Conservation (phyloP, 2,113 vertebrate species). For the Callipepla squamata region DNA sequence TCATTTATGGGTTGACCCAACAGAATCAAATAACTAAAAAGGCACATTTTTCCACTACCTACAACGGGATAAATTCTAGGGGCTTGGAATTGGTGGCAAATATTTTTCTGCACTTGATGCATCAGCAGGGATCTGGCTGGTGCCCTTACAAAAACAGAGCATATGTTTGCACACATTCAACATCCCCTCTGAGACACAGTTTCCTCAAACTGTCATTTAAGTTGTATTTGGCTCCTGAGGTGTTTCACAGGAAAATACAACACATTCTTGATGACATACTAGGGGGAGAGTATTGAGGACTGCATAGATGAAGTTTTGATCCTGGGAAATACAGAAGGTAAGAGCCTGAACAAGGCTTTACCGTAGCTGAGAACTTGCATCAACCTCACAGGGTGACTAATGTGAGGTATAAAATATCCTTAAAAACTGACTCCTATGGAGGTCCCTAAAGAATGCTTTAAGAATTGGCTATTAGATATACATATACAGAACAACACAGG, state of each 20-base stretch:
- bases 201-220: background rate
- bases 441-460: background rate
- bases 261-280: background rate
- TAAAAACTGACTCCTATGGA: background rate
- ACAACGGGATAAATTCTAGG: background rate
- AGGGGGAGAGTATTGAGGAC: background rate
- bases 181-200: background rate
- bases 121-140: conserved; percentile 49
- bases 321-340: background rate
- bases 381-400: background rate
- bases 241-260: conserved; percentile 24
- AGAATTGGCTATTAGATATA: background rate
- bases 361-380: fast-evolving
- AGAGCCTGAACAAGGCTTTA: background rate
- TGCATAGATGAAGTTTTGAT: background rate
- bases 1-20: background rate
- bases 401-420: fast-evolving
- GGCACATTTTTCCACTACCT: background rate
- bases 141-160: conserved; percentile 49
- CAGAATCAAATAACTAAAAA: background rate
- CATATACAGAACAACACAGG: background rate
- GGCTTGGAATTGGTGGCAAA: conserved; percentile 1
- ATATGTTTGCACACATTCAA: conserved; percentile 20
- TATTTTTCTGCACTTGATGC: conserved; percentile 42
- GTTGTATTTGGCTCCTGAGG: conserved; percentile 54